Base-by-base conservation (phyloP, 2,113 vertebrate genomes). In the Martes martes region DNA sequence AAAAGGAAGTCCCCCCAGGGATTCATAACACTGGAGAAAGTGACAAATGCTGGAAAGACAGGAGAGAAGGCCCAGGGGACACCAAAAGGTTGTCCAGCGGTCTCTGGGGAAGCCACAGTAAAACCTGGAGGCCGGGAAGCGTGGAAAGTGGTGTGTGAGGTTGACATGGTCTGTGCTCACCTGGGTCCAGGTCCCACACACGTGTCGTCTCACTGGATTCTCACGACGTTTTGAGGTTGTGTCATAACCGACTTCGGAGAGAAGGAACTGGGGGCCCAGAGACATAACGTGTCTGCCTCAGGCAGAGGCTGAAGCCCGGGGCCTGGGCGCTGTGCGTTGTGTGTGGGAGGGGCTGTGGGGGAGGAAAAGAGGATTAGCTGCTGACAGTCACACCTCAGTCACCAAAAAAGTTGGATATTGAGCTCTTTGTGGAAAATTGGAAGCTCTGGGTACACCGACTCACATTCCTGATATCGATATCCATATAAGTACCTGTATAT, bases 141-240 rank as follows among this genome's bases (percentile, higher is more conserved):
- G 0, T 9, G 61, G n/a, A 47, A 3, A 57, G 57, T 57, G 47
- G 7, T 23, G 6, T 2, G 2, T 11, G 42, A 55, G 52, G 5
- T 23, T 13, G 6, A 4, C 3, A 6, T 0, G 2, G 45, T 61
- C 33, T 8, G 4, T 4, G 33, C 39, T 14, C 15, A 55, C n/a
- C 52, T 11, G 52, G 10, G 14, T 33, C 55, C 39, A 19, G 24
- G 31, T 16, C 18, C 85, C 2, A 1, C 10, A n/a, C 21, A 7
- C 4, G 0, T 0, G 31, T 39, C 42, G 9, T 52, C n/a, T 65
- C 26, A 6, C 19, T 7, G 28, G 36, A 39, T n/a, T 67, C 26
- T 45, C 63, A 7, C 2, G 13, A 74, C 21, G 3, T 42, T 14
- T 21, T 24, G 71, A 42, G 36, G 21, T 42, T 24, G 36, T 74